Evolutionary conservation across 2,888 invertebrate genomes (phyloP), one percentile per base, ranked within the genome.

Genomic region (Trichopoda pennipes): DNA sequence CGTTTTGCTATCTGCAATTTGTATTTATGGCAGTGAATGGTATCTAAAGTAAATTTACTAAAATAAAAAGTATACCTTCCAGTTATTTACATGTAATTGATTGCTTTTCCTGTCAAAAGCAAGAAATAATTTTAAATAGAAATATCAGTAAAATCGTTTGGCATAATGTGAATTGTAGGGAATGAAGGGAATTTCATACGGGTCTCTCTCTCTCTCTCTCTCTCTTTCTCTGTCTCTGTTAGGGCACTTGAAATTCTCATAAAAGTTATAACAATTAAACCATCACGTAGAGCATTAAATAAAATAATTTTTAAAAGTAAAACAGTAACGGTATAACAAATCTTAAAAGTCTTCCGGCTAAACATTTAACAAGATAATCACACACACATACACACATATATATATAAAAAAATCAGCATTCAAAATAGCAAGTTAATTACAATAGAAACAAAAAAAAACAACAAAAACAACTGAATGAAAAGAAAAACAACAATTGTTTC

Each of bases 281-380:
- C 7, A 28, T 8, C 28, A 2, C 8, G 28, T 28, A 28, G 6
- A 28, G 28, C 28, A 28, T 28, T 28, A 28, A 28, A 28, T 28
- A 28, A 28, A 28, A 28, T 28, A 28, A 28, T 28, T 28, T 28
- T 6, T 28, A 28, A 28, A 28, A 28, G 28, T 28, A 28, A 28
- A 28, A 7, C 8, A 28, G 28, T 69, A 42, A 42, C 19, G 32
- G 56, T 32, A 78, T 44, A 81, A 70, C 78, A 78, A 69, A 78
- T 64, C 64, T 78, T 58, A 55, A 42, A 75, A 78, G 64, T 64
- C 81, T 82, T 82, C 81, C 81, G 81, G 70, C 68, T 77, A 76
- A 61, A 58, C 42, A 35, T 47, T 44, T n/a, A 35, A 56, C 35
- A 38, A 49, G 16, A 14, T 42, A 55, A 55, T 51, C 19, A 12